A percentile compares a stretch with the other conserved stretches of the same genome.
Conservation (phyloP, 2,113 vertebrate species). For the Diglossa brunneiventris region DNA sequence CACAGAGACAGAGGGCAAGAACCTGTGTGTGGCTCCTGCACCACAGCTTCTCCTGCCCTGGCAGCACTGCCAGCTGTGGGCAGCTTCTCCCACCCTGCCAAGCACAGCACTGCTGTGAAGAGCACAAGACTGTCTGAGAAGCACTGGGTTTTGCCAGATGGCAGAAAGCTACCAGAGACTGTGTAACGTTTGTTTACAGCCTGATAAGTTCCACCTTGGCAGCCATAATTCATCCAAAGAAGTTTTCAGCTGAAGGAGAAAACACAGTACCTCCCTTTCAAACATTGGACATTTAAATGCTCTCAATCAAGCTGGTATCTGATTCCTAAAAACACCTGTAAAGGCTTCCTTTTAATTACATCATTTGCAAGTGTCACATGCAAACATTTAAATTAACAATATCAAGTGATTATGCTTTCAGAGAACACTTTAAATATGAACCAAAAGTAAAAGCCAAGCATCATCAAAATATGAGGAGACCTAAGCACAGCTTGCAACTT, state of each 20-base stretch:
- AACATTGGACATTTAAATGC: neutral
- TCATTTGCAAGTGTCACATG: neutral
- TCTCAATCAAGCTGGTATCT: neutral
- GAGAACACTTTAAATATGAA: neutral
- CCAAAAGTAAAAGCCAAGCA: neutral
- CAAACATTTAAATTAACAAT: neutral
- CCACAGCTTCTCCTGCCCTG: neutral
- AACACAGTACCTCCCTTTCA: neutral
- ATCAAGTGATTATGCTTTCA: neutral
- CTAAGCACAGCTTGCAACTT: neutral
- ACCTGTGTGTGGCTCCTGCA: fast-evolving
- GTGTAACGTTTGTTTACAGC: neutral
- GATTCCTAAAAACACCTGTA: neutral
- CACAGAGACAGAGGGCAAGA: neutral
- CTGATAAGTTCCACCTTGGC: neutral
- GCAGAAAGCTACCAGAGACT: neutral
- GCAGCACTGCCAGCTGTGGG: neutral
- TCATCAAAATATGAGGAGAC: neutral
- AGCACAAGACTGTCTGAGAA: neutral
- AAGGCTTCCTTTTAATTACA: neutral
- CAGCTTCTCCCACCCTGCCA: neutral
- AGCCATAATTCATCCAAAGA: neutral
- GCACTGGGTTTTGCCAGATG: neutral
- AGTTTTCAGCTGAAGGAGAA: neutral
- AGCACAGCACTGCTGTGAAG: neutral